A percentile compares a stretch with the other conserved stretches of the same genome.
Conservation (phyloP, 2,888 invertebrate species). For the Phytoseiulus persimilis region DNA sequence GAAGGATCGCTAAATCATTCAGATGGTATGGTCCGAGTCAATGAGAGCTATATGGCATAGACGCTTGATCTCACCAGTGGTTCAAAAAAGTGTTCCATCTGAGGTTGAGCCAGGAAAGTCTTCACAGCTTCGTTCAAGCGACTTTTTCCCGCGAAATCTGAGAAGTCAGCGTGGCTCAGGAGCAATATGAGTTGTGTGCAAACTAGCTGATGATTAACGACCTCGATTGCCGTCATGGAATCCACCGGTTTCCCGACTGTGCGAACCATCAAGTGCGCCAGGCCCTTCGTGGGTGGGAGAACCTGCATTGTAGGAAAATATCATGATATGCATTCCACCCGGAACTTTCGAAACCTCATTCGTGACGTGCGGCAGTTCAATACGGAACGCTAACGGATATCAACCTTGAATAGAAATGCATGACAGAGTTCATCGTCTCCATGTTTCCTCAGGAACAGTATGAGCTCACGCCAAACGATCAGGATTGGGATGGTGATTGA, state of each 20-base stretch:
- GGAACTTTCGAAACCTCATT: no score
- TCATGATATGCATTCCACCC: no score
- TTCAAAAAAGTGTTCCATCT: constrained; percentile 29
- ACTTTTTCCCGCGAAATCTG: constrained; percentile 34
- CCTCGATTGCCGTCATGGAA: not conserved
- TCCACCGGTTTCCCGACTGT: not conserved
- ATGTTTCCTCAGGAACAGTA: not conserved
- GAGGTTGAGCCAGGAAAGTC: constrained; percentile 23
- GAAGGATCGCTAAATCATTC: no score
- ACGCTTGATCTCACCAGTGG: not conserved
- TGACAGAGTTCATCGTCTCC: constrained; percentile 15
- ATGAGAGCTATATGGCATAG: no score
- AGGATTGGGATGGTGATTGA: not conserved
- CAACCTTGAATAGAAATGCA: constrained; percentile 25
- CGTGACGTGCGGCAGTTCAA: no score
- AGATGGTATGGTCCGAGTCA: no score
- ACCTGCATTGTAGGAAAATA: not conserved
- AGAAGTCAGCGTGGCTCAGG: constrained; percentile 10
- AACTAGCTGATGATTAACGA: constrained; percentile 11
- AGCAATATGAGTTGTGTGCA: constrained; percentile 32
- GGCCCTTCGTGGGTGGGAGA: not conserved
- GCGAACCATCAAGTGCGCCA: constrained; percentile 16
- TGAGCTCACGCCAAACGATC: constrained; percentile 24
- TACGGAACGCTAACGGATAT: no score
- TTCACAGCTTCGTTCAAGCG: constrained; percentile 17